These are phyloP conservation scores for Pocillopora damicornis DNA, from an alignment of 64 coral and sea anemone genomes.

Conservation along the genomic window DNA sequence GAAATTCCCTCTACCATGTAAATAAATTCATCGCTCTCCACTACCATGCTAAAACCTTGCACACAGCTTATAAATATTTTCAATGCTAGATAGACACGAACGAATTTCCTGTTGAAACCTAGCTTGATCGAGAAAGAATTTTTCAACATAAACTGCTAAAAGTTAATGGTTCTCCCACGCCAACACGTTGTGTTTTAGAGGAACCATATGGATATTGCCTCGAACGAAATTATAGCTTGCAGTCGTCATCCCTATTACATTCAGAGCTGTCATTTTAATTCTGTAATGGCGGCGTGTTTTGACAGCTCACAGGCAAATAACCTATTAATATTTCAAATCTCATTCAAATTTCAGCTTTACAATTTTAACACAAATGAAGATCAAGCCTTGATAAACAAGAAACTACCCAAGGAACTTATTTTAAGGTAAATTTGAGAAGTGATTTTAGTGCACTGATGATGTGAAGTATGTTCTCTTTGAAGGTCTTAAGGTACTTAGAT, in stretches of 20 bases:
- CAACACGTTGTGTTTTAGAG: too few relatives aligned
- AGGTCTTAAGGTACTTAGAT: too few relatives aligned
- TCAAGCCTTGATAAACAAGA: slow-evolving; percentile 67
- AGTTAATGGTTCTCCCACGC: too few relatives aligned
- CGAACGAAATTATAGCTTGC: too few relatives aligned
- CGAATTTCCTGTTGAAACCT: too few relatives aligned
- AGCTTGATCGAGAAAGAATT: too few relatives aligned
- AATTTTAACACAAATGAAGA: slow-evolving; percentile 72
- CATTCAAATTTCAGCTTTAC: slow-evolving; percentile 43
- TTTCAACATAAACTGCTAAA: too few relatives aligned
- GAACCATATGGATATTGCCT: too few relatives aligned
- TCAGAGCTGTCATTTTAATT: neutral
- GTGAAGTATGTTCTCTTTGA: too few relatives aligned
- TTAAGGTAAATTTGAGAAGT: slow-evolving; percentile 23
- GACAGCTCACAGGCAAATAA: neutral
- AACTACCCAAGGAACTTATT: slow-evolving; percentile 70
- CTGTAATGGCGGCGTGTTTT: neutral
- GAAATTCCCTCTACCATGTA: neutral
- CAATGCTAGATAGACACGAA: neutral
- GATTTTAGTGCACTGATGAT: too few relatives aligned
- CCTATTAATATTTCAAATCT: neutral
- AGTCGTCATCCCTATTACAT: too few relatives aligned
- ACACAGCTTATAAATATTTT: neutral
- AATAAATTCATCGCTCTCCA: neutral
- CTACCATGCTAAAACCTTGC: neutral